Base-by-base conservation (phyloP, 2,113 vertebrate genomes). In the Leptocoma aspasia region DNA sequence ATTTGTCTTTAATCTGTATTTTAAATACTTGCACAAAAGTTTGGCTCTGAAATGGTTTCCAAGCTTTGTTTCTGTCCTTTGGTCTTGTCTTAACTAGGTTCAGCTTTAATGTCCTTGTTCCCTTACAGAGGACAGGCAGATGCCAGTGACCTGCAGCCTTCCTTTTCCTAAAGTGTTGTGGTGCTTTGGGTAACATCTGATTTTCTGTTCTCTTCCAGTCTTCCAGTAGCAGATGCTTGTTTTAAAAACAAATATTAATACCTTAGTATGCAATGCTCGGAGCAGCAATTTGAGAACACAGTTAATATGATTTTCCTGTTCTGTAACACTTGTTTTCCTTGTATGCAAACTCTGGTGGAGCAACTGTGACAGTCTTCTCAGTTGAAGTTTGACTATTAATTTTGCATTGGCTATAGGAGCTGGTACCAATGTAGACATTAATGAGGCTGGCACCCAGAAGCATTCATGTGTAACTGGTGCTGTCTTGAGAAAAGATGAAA, bases 241-340 rank as follows among this genome's bases (percentile, higher is more conserved):
- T 97, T 96, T 94, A 95, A 95, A 96, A 95, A 88, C 73, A 90
- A 91, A 93, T 96, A 92, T 94, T 95, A 94, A 91, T 94, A 6
- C 86, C 85, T 97, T 96, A 97, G 92, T 94, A 96, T 96, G 96
- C 94, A 91, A 61, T 82, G 76, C 86, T 96, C 77, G 96, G 90
- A 96, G 91, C 20, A 0, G 77, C 95, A 93, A 93, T 95, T 95
- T 96, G 94, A 93, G 82, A 83, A 96, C 90, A 86, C 78, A 87
- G 91, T 85, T 96, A 95, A 94, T 92, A 81, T 86, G 86, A 95
- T 96, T 96, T 97, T 91, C 89, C 84, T 89, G 89, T 97, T 95
- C 88, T 88, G 56, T 95, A 94, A 90, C 90, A 94, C 88, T 94
- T 92, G 83, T 94, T 93, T 94, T 96, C 81, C 95, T 88, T 96